Percentiles rank a stretch among this genome's conserved stretches.
These are phyloP conservation scores for Phalanger gymnotis DNA, from an alignment of 2,797 vertebrate genomes.

Conservation along the genomic window DNA sequence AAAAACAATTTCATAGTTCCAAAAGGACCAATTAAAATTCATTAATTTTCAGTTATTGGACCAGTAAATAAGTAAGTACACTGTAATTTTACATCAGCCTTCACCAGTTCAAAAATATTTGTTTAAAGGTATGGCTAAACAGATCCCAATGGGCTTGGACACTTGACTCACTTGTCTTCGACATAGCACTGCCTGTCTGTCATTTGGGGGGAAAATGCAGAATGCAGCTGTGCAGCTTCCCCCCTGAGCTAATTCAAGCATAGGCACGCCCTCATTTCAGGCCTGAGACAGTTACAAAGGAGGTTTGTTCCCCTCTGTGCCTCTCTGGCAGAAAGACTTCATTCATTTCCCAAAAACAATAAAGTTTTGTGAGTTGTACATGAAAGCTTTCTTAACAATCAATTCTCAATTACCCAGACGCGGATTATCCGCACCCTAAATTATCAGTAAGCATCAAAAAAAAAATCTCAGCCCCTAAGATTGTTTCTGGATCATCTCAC, in stretches of 20 bases:
- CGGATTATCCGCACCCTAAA: background rate
- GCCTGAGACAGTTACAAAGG: background rate
- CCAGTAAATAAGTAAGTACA: background rate
- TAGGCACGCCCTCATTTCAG: background rate
- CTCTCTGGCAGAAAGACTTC: slow-evolving; percentile 4
- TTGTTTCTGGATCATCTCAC: background rate
- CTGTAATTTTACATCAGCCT: accelerated
- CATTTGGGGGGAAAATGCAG: background rate
- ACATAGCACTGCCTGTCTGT: accelerated
- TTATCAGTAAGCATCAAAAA: background rate
- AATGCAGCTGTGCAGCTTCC: background rate
- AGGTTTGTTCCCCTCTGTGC: background rate
- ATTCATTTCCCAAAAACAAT: slow-evolving; percentile 1
- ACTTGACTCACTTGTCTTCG: background rate
- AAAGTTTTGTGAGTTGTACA: slow-evolving; percentile 2
- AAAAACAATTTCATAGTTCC: background rate
- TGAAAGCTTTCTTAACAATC: slow-evolving; percentile 2
- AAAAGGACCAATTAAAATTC: background rate
- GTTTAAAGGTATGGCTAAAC: background rate
- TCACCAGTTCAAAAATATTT: background rate
- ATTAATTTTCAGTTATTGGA: background rate
- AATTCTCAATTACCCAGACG: background rate
- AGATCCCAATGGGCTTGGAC: background rate
- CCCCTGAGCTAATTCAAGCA: background rate
- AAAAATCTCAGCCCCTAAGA: background rate